Evolutionary conservation across 2,888 invertebrate genomes (phyloP).

Genomic region (Drosophila ezoana): DNA sequence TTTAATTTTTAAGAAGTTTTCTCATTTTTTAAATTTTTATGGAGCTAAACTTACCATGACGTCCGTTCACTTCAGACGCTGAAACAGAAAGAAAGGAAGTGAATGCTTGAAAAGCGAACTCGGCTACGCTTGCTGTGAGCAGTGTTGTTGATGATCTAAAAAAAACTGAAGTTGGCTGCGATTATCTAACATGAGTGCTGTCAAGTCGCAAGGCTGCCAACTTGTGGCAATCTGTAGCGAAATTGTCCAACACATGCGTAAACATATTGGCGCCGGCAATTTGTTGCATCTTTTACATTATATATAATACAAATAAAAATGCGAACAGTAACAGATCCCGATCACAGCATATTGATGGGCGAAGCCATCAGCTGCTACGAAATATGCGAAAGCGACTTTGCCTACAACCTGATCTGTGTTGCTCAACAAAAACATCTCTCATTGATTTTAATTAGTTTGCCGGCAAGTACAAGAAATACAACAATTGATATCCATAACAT

Average conservation of each 20-base stretch:
- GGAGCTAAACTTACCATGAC: constrained; percentile 75
- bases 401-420: constrained; percentile 87
- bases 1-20: not conserved
- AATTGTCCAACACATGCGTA: constrained; percentile 27
- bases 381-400: constrained; percentile 88
- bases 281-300: constrained; percentile 3
- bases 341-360: constrained; percentile 85
- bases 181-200: not conserved
- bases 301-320: constrained; percentile 50
- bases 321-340: constrained; percentile 80
- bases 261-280: constrained; percentile 36
- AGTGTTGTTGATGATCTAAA: constrained; percentile 3
- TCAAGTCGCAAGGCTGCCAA: constrained; percentile 2
- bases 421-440: constrained; percentile 87
- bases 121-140: constrained; percentile 31
- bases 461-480: constrained; percentile 84
- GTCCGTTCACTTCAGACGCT: constrained; percentile 77
- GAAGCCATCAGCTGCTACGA: constrained; percentile 87
- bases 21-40: not conserved
- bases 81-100: constrained; percentile 82
- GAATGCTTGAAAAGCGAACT: constrained; percentile 49
- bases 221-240: not conserved
- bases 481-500: not conserved
- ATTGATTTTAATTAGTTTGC: constrained; percentile 86
- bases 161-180: constrained; percentile 21